Percentiles rank a stretch among this genome's conserved stretches.
These are phyloP conservation scores for Scopus umbretta DNA, from an alignment of 2,113 vertebrate species.

Conservation along the genomic window DNA sequence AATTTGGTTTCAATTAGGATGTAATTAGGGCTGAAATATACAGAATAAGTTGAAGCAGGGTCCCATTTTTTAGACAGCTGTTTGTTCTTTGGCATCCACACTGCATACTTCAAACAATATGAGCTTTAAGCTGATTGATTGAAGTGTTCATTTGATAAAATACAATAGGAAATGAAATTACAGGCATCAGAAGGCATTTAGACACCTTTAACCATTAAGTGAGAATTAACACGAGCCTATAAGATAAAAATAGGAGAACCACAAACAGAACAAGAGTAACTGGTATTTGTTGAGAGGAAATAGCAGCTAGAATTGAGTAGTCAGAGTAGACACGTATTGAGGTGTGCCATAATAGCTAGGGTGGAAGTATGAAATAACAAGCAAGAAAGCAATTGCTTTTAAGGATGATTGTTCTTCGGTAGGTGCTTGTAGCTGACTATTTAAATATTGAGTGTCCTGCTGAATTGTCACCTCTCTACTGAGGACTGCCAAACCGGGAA, in stretches of 20 bases:
- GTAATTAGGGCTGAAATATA: not conserved
- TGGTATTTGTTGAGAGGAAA: not conserved
- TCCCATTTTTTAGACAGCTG: not conserved
- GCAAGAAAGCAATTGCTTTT: not conserved
- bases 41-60: not conserved
- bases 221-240: not conserved
- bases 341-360: not conserved
- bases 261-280: not conserved
- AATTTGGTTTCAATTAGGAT: not conserved
- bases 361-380: not conserved
- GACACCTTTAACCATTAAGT: not conserved
- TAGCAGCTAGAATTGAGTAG: not conserved
- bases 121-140: not conserved
- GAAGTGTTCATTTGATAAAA: not conserved
- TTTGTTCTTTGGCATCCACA: not conserved
- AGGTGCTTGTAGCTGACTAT: not conserved
- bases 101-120: not conserved
- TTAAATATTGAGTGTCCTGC: not conserved
- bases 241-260: not conserved
- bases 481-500: not conserved
- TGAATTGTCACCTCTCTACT: not conserved
- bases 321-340: not conserved
- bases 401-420: not conserved
- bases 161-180: not conserved
- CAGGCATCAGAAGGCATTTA: not conserved